These are phyloP conservation scores for Diglossa cyanea DNA, from an alignment of 2,797 vertebrate genomes.

Conservation along the genomic window DNA sequence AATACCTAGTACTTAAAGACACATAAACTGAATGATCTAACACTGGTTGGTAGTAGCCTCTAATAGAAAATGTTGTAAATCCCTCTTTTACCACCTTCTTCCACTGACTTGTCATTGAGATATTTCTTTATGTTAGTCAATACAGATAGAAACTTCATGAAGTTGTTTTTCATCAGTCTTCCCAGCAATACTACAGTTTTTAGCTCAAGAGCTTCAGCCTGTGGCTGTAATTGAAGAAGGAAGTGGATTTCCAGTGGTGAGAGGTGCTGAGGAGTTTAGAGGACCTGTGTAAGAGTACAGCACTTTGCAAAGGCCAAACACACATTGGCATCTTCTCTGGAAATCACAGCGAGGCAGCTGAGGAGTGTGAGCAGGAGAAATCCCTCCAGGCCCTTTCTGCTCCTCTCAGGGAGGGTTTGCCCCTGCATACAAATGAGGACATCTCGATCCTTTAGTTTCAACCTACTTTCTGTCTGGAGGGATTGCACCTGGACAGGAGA, in stretches of 20 bases:
- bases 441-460: background rate
- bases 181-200: background rate
- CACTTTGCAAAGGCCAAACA: background rate
- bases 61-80: background rate
- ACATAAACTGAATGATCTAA: background rate
- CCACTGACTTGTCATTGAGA: background rate
- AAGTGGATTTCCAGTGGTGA: background rate
- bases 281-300: background rate
- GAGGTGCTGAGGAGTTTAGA: background rate
- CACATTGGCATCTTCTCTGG: background rate
- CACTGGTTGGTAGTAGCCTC: background rate
- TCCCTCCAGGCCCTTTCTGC: background rate
- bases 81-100: background rate
- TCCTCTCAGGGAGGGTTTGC: background rate
- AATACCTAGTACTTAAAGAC: background rate
- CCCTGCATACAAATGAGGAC: background rate
- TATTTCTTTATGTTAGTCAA: background rate
- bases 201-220: background rate
- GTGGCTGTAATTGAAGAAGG: background rate
- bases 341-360: background rate
- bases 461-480: background rate
- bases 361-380: background rate
- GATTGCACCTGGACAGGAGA: background rate
- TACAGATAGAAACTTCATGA: background rate
- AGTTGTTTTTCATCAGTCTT: background rate